Conservation (phyloP, 2,113 vertebrate species). For the Casuarius casuarius region DNA sequence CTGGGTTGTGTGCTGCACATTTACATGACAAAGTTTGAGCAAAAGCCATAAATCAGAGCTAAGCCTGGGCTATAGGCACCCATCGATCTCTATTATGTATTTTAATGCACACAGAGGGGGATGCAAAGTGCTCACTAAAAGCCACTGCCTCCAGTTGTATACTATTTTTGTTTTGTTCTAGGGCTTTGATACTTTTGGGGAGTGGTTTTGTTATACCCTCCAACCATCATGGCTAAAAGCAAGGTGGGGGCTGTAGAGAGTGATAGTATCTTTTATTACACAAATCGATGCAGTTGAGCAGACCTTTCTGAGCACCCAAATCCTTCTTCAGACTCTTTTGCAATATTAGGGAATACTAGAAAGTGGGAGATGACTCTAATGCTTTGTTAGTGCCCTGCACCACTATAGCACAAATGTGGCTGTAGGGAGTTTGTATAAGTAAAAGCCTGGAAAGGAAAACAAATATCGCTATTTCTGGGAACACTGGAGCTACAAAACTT, state of each 20-base stretch:
- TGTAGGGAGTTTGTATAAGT: not conserved
- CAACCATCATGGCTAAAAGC: too few species aligned
- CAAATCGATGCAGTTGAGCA: not conserved
- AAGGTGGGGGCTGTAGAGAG: too few species aligned
- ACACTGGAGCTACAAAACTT: not conserved
- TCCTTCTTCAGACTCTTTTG: not conserved
- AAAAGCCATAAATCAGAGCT: not conserved
- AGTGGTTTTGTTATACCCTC: too few species aligned
- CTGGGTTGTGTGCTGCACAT: not conserved
- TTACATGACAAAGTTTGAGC: not conserved
- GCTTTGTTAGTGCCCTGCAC: not conserved
- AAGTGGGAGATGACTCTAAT: not conserved
- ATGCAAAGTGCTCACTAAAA: not conserved
- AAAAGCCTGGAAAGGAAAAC: slow-evolving; percentile 15
- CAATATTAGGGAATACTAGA: not conserved
- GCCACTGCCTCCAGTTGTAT: not conserved
- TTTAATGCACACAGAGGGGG: not conserved
- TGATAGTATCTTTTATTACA: too few species aligned
- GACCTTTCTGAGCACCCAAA: not conserved
- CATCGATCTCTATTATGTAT: not conserved
- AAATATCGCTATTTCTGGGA: slow-evolving; percentile 41
- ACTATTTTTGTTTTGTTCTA: too few species aligned
- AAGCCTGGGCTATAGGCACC: not conserved
- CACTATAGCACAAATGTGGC: not conserved
- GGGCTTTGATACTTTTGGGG: too few species aligned